A percentile compares a stretch with the other conserved stretches of the same genome.
Conservation (phyloP, 2,113 vertebrate genomes). For the Pterocles gutturalis region DNA sequence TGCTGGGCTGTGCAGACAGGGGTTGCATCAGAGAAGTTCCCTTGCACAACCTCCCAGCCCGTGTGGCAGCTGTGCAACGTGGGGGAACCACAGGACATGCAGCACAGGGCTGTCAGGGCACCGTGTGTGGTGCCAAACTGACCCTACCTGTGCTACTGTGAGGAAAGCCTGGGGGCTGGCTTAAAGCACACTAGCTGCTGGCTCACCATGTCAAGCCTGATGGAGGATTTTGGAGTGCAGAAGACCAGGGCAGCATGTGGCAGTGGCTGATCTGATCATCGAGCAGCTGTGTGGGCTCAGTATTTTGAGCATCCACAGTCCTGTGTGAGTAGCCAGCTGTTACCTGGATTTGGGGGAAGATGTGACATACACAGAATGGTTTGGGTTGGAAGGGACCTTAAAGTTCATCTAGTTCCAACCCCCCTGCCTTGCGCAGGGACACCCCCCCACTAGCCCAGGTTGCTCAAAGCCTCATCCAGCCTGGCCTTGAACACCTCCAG, state of each 20-base stretch:
- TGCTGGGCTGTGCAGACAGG: not conserved
- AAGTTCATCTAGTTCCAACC: too few species aligned
- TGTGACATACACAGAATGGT: not conserved
- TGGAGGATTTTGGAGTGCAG: not conserved
- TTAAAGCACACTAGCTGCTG: fast-evolving
- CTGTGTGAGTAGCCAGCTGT: fast-evolving
- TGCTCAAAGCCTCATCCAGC: too few species aligned
- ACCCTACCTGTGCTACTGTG: fast-evolving
- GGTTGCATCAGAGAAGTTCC: not conserved
- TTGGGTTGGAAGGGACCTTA: too few species aligned
- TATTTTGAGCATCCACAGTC: fast-evolving
- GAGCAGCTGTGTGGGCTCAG: not conserved
- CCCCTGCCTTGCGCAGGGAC: too few species aligned
- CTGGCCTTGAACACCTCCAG: too few species aligned
- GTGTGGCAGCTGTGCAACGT: fast-evolving
- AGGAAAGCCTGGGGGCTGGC: not conserved
- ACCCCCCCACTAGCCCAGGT: too few species aligned
- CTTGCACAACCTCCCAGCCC: not conserved
- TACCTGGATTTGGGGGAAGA: not conserved
- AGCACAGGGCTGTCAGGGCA: not conserved
- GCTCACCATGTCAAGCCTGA: not conserved
- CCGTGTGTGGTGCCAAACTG: fast-evolving
- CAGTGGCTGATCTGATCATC: too few species aligned
- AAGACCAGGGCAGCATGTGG: fast-evolving
- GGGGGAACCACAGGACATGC: fast-evolving